Evolutionary conservation across 2,113 vertebrate species (phyloP), one percentile per base, ranked within the genome.

Genomic region (Bos javanicus): DNA sequence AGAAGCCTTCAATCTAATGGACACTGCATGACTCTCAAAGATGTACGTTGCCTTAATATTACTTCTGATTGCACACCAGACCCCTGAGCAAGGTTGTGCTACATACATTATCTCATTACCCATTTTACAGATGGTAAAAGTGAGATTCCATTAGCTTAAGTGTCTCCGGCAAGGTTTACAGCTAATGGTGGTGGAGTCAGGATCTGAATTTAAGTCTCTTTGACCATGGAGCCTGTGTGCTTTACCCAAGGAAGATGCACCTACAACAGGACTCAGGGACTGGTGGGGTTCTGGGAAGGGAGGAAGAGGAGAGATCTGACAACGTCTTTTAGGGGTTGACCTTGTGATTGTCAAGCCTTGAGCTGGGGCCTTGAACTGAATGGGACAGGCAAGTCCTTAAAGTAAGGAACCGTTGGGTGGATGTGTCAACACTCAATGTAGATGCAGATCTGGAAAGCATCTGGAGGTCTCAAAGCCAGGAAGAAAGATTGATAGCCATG

Each of bases 91-190:
- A 85, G 46, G 15, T 83, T 92, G 52, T 81, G 14, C 36, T 74
- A 74, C 2, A 5, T 83, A 26, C 1, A 11, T 71, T 39, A 39
- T 28, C 43, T 95, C 36, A 92, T 71, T 93, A 52, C 21, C 30
- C 71, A 64, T 76, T 95, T 91, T 81, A 54, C 16, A 81, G 14
- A 85, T 76, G n/a, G n/a, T 19, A 9, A 95, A 94, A 94, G 52
- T 92, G 36, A 95, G 17, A 17, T 26, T 78, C 16, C 43, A 56
- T 81, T 46, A n/a, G 21, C 71, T 92, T 57, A 46, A 23, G 36
- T 43, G 25, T 57, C 56, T 90, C 16, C 46, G 48, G 36, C 81
- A 84, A 88, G 46, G 12, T 21, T 94, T n/a, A 74, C 43, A 81
- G 57, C 12, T 43, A 76, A 64, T 83, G 46, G 78, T 43, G 46